These are phyloP conservation scores for Sminthurinus aureus DNA, from an alignment of 2,888 invertebrate species.

Conservation along the genomic window DNA sequence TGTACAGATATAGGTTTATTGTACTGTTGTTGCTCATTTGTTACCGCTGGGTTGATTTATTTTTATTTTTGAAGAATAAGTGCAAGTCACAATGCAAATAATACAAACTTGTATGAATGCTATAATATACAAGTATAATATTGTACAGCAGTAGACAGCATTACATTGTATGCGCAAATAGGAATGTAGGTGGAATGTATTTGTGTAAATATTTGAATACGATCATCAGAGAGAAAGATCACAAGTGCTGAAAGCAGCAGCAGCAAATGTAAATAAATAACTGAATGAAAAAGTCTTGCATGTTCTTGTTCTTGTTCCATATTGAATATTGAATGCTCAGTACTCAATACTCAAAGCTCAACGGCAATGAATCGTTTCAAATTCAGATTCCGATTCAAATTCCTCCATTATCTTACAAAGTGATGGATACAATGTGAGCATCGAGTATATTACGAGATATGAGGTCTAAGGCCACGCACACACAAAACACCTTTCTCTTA, in stretches of 20 bases:
- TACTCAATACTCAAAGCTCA: background rate
- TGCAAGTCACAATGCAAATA: background rate
- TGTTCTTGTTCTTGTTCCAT: no score
- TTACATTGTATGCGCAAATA: background rate
- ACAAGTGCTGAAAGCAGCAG: background rate
- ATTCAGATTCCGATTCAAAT: background rate
- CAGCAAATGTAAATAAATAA: no score
- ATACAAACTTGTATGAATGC: background rate
- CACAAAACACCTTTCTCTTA: no score
- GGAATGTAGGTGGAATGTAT: background rate
- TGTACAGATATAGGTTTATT: background rate
- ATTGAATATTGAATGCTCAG: no score
- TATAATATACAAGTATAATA: background rate
- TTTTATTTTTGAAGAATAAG: background rate
- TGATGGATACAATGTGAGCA: no score
- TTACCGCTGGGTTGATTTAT: background rate
- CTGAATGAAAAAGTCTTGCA: no score
- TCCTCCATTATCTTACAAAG: background rate
- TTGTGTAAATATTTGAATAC: background rate
- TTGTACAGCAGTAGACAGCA: background rate
- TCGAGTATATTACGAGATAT: no score
- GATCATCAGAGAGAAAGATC: background rate
- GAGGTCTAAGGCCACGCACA: no score
- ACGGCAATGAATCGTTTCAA: background rate
- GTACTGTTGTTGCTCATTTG: background rate